Evolutionary conservation across 1,140 invertebrate genomes (phyloP), one percentile per base, ranked within the genome.

Genomic region (Maconellicoccus hirsutus): DNA sequence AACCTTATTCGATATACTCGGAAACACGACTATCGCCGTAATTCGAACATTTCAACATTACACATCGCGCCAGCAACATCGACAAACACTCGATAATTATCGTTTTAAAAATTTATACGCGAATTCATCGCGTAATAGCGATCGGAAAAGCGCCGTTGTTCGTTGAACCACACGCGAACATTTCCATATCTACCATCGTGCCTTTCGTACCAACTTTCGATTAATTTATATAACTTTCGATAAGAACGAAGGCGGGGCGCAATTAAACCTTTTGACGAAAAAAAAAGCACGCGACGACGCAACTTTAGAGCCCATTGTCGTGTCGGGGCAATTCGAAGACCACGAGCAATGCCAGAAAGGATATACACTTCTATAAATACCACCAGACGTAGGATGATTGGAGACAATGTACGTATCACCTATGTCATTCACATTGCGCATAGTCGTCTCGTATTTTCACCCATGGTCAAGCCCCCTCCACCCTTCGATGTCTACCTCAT

Each of bases 321-420:
- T 4, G 16, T 59, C 52, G 52, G 21, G 16, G 52, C 21, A 22
- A 19, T n/a, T 59, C 52, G 52, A n/a, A n/a, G 52, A 59, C 22
- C 61, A 26, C 16, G 19, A 66, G 22, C 3, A 66, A 26, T 66
- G 61, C 61, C 61, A 66, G 61, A 66, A 26, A 66, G 61, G 61
- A 66, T 66, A 66, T 66, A 66, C 21, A 19, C 61, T 26, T 66
- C 61, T 66, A 66, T 66, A 66, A 66, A 66, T 66, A 66, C 61
- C 2, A 66, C 61, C 61, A 66, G 61, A 66, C 61, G 61, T 66
- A 66, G 61, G 61, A 66, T 22, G 61, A 66, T 25, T 8, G 61
- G 61, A 66, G 61, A 66, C 61, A 66, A 66, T 66, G 61, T 26
- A 66, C 61, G 42, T 52, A 52, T 52, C 42, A 52, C 42, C 42